phyloP scores from a whole-genome alignment of 1,140 invertebrate species.

The Polypedilum vanderplanki region DNA sequence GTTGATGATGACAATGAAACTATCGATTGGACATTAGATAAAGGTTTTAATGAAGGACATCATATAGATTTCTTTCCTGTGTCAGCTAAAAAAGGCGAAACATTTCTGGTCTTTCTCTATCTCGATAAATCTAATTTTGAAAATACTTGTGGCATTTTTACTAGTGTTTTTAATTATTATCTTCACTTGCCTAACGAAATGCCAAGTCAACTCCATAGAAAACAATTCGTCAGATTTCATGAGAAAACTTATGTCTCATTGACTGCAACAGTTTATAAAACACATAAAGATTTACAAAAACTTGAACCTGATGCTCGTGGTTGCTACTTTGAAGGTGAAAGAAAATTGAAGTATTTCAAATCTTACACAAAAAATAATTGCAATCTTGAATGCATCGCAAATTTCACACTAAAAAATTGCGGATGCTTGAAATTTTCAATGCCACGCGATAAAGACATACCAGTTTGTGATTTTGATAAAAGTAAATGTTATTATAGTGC shows the following conservation, averaged over 20 bases:
- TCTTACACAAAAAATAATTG: slow-evolving; percentile 71
- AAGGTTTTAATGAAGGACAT: not conserved
- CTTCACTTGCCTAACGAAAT: slow-evolving; percentile 54
- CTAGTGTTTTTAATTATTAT: not conserved
- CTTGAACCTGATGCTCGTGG: slow-evolving; percentile 49
- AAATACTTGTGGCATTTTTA: not conserved
- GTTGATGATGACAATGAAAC: not conserved
- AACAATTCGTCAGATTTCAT: slow-evolving; percentile 50
- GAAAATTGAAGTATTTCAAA: slow-evolving; percentile 54
- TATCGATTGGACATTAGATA: not conserved
- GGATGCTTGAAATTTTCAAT: slow-evolving; percentile 50
- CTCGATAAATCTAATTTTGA: not conserved
- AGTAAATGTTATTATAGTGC: slow-evolving; percentile 36
- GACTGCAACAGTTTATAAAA: slow-evolving; percentile 56
- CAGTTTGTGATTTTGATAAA: slow-evolving; percentile 37
- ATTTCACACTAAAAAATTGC: slow-evolving; percentile 53
- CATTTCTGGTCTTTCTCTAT: not conserved
- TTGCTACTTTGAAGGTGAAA: slow-evolving; percentile 56
- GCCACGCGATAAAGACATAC: slow-evolving; percentile 47
- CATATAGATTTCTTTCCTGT: not conserved
- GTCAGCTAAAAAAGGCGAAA: not conserved
- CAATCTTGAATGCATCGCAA: slow-evolving; percentile 65
- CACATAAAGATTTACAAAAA: slow-evolving; percentile 45
- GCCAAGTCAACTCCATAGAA: slow-evolving; percentile 51
- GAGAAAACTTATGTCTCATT: slow-evolving; percentile 49